phyloP scores from a whole-genome alignment of 2,797 vertebrate species.

The Alauda arvensis region DNA sequence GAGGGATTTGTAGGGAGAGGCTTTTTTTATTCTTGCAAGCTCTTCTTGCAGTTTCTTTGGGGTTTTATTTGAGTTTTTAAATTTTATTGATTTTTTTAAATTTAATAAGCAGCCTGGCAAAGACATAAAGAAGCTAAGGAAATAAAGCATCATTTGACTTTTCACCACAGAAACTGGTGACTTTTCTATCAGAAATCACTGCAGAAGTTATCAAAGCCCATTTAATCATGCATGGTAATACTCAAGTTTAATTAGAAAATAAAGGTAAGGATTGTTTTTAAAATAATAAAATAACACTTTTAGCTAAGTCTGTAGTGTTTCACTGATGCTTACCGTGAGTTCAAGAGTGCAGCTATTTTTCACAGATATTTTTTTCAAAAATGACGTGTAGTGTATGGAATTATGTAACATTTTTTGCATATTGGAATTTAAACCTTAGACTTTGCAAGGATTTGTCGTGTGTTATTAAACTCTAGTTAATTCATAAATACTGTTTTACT shows the following conservation, averaged over 20 bases:
- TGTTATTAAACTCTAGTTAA: conserved; percentile 3
- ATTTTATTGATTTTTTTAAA: neutral
- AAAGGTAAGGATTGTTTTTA: neutral
- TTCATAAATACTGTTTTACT: neutral
- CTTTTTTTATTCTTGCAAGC: neutral
- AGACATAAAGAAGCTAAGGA: neutral
- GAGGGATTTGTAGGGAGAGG: neutral
- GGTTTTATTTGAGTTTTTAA: neutral
- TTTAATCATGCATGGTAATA: neutral
- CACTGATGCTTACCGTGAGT: neutral
- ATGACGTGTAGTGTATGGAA: neutral
- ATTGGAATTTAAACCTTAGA: neutral
- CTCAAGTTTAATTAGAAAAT: neutral
- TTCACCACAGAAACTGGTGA: neutral
- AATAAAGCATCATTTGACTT: neutral
- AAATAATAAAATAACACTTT: neutral
- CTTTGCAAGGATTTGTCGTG: neutral
- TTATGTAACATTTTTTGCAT: neutral
- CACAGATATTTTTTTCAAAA: neutral
- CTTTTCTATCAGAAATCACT: neutral
- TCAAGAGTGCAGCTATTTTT: neutral
- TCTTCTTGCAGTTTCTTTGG: neutral
- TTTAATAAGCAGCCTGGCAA: neutral
- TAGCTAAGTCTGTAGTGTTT: neutral
- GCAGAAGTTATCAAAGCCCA: neutral